Evolutionary conservation across 2,797 vertebrate species (phyloP), one percentile per base, ranked within the genome.

Genomic region (Masticophis lateralis): DNA sequence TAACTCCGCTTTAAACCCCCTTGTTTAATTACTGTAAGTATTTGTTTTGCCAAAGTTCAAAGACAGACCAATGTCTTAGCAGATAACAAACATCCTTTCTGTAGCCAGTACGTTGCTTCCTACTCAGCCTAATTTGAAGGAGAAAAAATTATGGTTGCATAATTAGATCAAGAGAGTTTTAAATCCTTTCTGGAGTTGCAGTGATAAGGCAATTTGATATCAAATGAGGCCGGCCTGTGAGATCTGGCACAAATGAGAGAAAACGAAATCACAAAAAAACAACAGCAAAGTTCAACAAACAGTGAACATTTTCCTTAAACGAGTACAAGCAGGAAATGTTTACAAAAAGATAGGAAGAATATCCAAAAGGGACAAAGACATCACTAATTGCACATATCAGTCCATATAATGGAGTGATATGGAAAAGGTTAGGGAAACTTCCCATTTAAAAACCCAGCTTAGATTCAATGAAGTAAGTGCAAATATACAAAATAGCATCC

Each of bases 401-500:
- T 28, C 83, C 0, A 60, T 83, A 4, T 92, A 87, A 95, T 94
- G 95, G 93, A 97, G 96, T 57, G 66, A 7, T 25, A 60, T 25
- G 22, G 57, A 87, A 55, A 51, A 3, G 3, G 57, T 13, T 37
- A 74, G 27, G 13, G 28, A 28, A 18, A 69, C 9, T 9, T 55
- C 7, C 20, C n/a, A 43, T 66, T 56, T 66, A 27, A 60, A 90
- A 92, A 55, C 53, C 28, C 25, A 55, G 14, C 27, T 12, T 43
- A 9, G 59, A 27, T 1, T 43, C n/a, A 74, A 22, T 32, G n/a
- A 14, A 69, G 13, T 7, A 69, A 69, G 28, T 32, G 14, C n/a
- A 32, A 32, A 32, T 63, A 63, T 27, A 63, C 61, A 63, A 63
- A 63, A 63, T 16, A 79, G 14, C 56, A 6, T n/a, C 43, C 18